Evolutionary conservation across 2,797 vertebrate genomes (phyloP).

Genomic region (Pangasius sanitwongsei): DNA sequence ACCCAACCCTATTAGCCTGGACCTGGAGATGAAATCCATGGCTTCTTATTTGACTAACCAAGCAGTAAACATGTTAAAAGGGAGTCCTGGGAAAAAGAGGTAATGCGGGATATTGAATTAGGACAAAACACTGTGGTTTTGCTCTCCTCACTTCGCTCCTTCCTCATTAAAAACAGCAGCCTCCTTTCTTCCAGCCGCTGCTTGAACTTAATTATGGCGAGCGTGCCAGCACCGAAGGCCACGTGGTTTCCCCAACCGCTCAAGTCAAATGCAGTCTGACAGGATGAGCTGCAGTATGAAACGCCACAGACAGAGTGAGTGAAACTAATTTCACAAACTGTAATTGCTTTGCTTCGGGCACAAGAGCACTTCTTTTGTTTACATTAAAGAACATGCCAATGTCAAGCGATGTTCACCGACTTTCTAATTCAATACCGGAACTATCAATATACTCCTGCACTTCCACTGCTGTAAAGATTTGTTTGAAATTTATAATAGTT

Average conservation of each 20-base stretch:
- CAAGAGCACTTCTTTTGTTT: conserved; percentile 48
- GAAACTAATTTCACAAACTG: conserved; percentile 51
- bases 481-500: background rate
- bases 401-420: conserved; percentile 3
- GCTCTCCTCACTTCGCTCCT: conserved; percentile 31
- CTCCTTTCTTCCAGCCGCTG: conserved; percentile 52
- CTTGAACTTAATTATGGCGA: conserved; percentile 57
- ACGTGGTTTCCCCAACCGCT: conserved; percentile 34
- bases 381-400: conserved; percentile 38
- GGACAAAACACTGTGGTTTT: conserved; percentile 32
- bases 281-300: conserved; percentile 47
- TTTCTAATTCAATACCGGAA: conserved; percentile 6
- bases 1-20: conserved; percentile 4
- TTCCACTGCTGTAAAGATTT: background rate
- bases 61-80: conserved; percentile 46
- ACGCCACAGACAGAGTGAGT: conserved; percentile 44
- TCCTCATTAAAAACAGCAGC: conserved; percentile 60
- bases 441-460: background rate
- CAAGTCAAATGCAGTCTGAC: conserved; percentile 48
- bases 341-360: conserved; percentile 56
- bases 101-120: conserved; percentile 43
- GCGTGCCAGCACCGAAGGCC: conserved; percentile 39
- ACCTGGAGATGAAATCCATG: conserved; percentile 16
- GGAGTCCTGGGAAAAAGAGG: conserved; percentile 43
- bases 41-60: conserved; percentile 42